A percentile compares a stretch with the other conserved stretches of the same genome.
Evolutionary conservation across 1,140 invertebrate genomes (phyloP).

Genomic region (Lasioglossum albipes): DNA sequence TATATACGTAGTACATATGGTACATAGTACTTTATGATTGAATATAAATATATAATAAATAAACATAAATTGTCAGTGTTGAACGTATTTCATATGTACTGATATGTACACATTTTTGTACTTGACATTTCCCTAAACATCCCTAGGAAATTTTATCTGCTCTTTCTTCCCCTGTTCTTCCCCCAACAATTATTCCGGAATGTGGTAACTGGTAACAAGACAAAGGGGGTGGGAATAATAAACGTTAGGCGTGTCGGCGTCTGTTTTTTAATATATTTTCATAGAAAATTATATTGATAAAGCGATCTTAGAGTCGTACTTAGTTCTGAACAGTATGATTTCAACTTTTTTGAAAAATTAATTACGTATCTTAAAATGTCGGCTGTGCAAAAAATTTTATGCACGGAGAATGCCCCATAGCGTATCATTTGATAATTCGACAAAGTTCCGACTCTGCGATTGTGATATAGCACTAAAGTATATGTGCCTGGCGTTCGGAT

Average conservation of each 20-base stretch:
- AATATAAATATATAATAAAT: neutral
- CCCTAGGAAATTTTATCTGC: slow-evolving; percentile 41
- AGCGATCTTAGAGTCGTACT: slow-evolving; percentile 1
- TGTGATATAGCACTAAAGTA: slow-evolving; percentile 31
- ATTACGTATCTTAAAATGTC: slow-evolving; percentile 2
- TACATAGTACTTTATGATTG: neutral
- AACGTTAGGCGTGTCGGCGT: slow-evolving; percentile 73
- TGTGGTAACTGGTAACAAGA: slow-evolving; percentile 55
- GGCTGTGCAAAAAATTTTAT: neutral
- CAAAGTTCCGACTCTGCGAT: slow-evolving; percentile 9
- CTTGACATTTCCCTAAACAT: slow-evolving; percentile 11
- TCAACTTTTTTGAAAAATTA: neutral
- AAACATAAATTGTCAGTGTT: neutral
- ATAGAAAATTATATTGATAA: neutral
- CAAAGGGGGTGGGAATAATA: slow-evolving; percentile 68
- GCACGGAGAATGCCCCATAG: slow-evolving; percentile 37
- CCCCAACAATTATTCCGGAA: slow-evolving; percentile 58
- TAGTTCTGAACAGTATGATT: neutral
- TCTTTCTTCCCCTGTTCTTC: slow-evolving; percentile 53
- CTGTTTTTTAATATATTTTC: slow-evolving; percentile 57
- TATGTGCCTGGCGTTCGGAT: slow-evolving; percentile 44
- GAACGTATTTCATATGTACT: neutral
- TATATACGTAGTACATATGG: neutral
- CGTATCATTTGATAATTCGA: slow-evolving; percentile 3
- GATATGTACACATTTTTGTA: neutral